Evolutionary conservation across 2,888 invertebrate species (phyloP), one percentile per base, ranked within the genome.

Genomic region (Macrophya annulata): DNA sequence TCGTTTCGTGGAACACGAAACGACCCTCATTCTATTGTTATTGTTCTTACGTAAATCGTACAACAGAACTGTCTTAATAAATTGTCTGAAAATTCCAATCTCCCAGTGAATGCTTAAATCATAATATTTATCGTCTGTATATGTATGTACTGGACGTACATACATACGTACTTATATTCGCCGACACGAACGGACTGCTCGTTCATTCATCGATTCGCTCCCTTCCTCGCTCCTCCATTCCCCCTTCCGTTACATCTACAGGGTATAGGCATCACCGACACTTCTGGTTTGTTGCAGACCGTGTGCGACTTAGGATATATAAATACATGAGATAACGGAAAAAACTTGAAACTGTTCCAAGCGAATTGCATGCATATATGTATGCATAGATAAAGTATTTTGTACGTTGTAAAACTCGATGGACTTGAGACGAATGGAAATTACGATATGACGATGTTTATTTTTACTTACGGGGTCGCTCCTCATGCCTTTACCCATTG

Each of bases 171-270:
- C 59, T 59, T 62, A 62, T 79, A 79, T 68, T 45, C 48, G 65
- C 55, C 48, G 68, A 83, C 82, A 68, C 83, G 68, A 68, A 68
- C 83, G 65, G 62, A 83, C 83, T 83, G 68, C 83, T 83, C 83
- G 83, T 83, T 83, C 83, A 83, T 83, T 83, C 83, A 83, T 83
- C 68, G 83, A 83, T 83, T 83, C 83, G 68, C 45, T 83, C 9
- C 83, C 83, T 43, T 71, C 48, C 68, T 68, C 83, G 2, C 40
- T 31, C 71, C n/a, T 21, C 21, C 62, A 15, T 37, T 31, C 37
- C 83, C 68, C 45, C 83, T 48, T 37, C 59, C 79, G 79, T 55
- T 37, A 79, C 55, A 55, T 79, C 55, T 45, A 79, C 79, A 40
- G 79, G 48, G 45, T 25, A 45, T 48, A 79, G 79, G 48, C 76